Base-by-base conservation (phyloP, 2,888 invertebrate genomes). In the Aphidius colemani region DNA sequence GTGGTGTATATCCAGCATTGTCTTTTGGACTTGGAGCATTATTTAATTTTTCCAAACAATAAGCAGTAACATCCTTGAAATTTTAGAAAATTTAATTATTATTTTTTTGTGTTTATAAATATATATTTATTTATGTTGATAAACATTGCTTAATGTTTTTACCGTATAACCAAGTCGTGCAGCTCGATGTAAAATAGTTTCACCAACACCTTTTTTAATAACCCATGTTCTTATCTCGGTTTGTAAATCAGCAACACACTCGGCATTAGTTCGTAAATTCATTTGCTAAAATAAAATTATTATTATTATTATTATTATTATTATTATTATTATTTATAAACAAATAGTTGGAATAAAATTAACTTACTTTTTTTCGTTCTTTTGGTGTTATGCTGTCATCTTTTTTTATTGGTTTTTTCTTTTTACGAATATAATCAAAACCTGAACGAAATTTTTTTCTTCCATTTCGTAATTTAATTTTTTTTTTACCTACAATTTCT, bases 131-230 rank as follows among this genome's bases (percentile, higher is more conserved):
- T n/a, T n/a, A n/a, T n/a, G n/a, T n/a, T n/a, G n/a, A n/a, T n/a
- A n/a, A n/a, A n/a, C n/a, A n/a, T n/a, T n/a, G n/a, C n/a, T n/a
- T n/a, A n/a, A n/a, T n/a, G n/a, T n/a, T 18, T 18, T 18, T 83
- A 94, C 94, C 80, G 92, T 91, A 75, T 94, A 92, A 60, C 95
- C 95, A 62, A 94, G 88, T 74, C 96, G 87, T 2, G 96, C 95
- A 53, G 96, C 95, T 74, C 96, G 88, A 80, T 97, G 97, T 59
- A 97, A 86, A 74, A 94, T 89, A 1, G 96, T 96, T 83, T 97
- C 96, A 7, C 97, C 97, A 45, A 95, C 90, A 59, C 96, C 94
- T 81, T 96, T 96, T 82, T 96, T 96, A 61, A 96, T 89, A 67
- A 95, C 94, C 93, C 95, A 94, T 70, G 91, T 88, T 79, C 94